Percentiles rank a stretch among this genome's conserved stretches.
Evolutionary conservation across 1,140 invertebrate genomes (phyloP).

Genomic region (Cydia pomonella): DNA sequence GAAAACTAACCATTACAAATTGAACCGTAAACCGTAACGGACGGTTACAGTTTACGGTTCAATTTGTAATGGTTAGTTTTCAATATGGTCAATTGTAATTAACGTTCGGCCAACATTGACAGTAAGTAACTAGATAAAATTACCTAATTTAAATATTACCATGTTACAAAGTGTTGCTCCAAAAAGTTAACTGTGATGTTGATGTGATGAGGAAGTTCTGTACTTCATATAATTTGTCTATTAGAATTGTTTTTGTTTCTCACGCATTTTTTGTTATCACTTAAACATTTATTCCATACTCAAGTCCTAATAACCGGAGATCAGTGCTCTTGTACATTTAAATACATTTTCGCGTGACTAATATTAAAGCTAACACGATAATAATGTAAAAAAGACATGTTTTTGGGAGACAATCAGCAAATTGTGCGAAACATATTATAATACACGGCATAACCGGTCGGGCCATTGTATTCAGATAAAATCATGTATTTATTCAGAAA

Average conservation of each 20-base stretch:
- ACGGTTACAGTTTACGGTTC: too few relatives aligned
- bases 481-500: slow-evolving; percentile 4
- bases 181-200: too few relatives aligned
- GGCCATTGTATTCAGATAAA: neutral
- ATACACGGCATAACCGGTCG: neutral
- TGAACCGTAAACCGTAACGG: too few relatives aligned
- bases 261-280: neutral
- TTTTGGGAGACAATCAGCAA: neutral
- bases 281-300: neutral
- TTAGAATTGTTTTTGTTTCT: neutral
- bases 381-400: slow-evolving; percentile 4
- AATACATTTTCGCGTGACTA: slow-evolving; percentile 1
- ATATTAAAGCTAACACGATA: neutral
- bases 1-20: too few relatives aligned
- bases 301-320: neutral
- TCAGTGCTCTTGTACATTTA: neutral
- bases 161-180: too few relatives aligned
- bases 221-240: neutral
- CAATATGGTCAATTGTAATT: too few relatives aligned
- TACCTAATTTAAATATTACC: too few relatives aligned
- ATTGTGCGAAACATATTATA: neutral
- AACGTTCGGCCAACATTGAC: too few relatives aligned
- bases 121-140: too few relatives aligned
- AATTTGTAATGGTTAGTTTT: too few relatives aligned
- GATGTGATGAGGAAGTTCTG: too few relatives aligned